Base-by-base conservation (phyloP, 2,888 invertebrate genomes). In the Bimastos eiseni region DNA sequence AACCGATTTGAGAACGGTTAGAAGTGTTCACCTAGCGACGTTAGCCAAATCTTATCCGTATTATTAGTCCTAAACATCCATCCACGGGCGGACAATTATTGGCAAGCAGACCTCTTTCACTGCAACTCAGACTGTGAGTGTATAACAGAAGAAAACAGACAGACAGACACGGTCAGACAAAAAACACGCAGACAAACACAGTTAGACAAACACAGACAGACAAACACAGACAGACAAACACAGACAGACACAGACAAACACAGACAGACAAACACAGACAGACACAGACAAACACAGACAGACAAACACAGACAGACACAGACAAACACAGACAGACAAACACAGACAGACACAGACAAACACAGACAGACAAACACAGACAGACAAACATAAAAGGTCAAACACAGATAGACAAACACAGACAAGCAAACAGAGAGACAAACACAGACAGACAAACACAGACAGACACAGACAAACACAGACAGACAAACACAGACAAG, bases 31-130 rank as follows among this genome's bases (percentile, higher is more conserved):
- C 4, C n/a, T n/a, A 30, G 70, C n/a, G 30, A 8, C n/a, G 30
- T n/a, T 70, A n/a, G 70, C 70, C 70, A n/a, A 70, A 70, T 70
- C 70, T 70, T 70, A 70, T 70, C 70, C 70, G 70, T 70, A n/a
- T 49, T n/a, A 70, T 70, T 70, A 70, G 70, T n/a, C 70, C 70
- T 70, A n/a, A n/a, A 70, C 70, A 70, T 70, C 0, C 70, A 70
- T 11, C n/a, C n/a, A 4, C 13, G 6, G 30, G 49, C 70, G n/a
- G n/a, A n/a, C n/a, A 41, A 15, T 41, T n/a, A n/a, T 8, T n/a
- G 70, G 70, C 70, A 30, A 70, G 17, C 70, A 70, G 70, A 70
- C 70, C 70, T 70, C 30, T 70, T 70, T 70, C 30, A 8, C 70
- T 70, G 70, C 30, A 70, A 70, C 70, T 70, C 70, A 70, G 70